phyloP scores from a whole-genome alignment of 2,797 vertebrate genomes.

The Sebastes oblongus region DNA sequence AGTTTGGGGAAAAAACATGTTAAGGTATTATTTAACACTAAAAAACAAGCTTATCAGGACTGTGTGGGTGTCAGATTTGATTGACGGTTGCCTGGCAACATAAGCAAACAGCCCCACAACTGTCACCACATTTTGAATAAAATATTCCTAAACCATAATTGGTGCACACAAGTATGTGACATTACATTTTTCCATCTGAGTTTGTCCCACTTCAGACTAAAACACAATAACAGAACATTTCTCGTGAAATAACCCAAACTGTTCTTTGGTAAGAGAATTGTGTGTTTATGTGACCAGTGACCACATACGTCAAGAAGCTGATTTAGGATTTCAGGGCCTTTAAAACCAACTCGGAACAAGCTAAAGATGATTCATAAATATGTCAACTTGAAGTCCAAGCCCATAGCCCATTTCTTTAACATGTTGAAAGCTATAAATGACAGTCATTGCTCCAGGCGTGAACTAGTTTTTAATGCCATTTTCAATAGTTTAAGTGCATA shows the following conservation, averaged over 20 bases:
- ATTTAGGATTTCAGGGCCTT: background rate
- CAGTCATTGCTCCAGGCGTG: background rate
- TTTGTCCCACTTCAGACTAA: background rate
- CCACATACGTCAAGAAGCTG: background rate
- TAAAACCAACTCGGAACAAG: background rate
- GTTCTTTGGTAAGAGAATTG: background rate
- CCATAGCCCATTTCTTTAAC: background rate
- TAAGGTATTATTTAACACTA: background rate
- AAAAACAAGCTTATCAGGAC: background rate
- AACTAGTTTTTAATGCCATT: background rate
- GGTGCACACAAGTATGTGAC: background rate
- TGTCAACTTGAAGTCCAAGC: background rate
- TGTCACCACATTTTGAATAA: background rate
- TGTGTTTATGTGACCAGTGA: background rate
- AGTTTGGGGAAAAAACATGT: background rate
- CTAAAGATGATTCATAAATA: background rate
- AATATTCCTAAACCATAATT: background rate
- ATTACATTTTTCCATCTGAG: background rate
- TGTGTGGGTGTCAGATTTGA: background rate
- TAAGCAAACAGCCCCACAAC: background rate
- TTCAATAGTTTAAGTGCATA: background rate
- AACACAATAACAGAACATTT: background rate
- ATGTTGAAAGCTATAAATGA: background rate
- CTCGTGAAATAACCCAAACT: background rate
- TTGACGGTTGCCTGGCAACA: background rate